These are phyloP conservation scores for Alethe diademata DNA, from an alignment of 2,113 vertebrate genomes.

Conservation along the genomic window DNA sequence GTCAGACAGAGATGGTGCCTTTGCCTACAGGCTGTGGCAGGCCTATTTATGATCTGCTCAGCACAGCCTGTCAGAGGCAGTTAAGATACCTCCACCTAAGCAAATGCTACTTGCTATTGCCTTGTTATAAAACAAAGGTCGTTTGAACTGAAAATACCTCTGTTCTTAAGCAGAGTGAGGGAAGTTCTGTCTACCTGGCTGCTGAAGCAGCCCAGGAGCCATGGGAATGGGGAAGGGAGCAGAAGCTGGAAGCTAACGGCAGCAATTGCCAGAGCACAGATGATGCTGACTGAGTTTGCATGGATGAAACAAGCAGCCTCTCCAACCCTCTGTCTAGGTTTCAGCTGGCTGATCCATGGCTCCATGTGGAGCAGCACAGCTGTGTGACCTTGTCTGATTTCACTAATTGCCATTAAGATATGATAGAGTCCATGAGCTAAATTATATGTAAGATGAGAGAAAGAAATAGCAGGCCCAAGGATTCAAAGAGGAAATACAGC, in stretches of 20 bases:
- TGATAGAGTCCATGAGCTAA: neutral
- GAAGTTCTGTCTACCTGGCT: neutral
- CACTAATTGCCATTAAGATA: neutral
- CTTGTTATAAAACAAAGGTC: constrained; percentile 29
- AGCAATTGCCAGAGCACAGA: neutral
- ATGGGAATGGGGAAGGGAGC: neutral
- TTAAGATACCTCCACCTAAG: constrained; percentile 28
- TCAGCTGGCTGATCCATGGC: neutral
- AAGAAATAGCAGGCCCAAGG: neutral
- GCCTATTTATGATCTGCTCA: constrained; percentile 14
- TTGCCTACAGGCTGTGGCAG: neutral
- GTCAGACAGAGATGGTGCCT: neutral
- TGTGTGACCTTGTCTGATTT: neutral
- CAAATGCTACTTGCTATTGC: neutral
- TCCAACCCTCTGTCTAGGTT: neutral
- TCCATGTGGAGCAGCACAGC: neutral
- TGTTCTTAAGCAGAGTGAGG: neutral
- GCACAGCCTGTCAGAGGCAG: constrained; percentile 17
- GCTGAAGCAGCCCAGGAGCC: neutral
- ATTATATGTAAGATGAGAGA: neutral
- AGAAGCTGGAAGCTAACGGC: neutral
- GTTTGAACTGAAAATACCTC: constrained; percentile 8
- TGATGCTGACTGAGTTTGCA: neutral
- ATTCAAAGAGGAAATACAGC: neutral
- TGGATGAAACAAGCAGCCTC: neutral